phyloP scores from a whole-genome alignment of 2,113 vertebrate genomes.

The Datnioides undecimradiatus region DNA sequence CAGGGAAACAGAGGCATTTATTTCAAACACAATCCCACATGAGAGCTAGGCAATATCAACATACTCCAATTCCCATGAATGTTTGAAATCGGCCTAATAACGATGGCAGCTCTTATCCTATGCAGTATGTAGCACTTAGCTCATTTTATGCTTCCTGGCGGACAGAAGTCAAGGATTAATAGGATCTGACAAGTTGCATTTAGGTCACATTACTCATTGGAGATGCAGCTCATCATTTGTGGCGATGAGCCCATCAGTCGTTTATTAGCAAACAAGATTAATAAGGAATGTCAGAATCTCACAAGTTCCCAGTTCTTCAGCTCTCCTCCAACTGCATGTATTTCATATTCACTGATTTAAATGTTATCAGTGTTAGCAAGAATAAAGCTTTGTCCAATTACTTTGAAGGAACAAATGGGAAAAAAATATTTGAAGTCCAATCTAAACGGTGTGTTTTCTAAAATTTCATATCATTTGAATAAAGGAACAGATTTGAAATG shows the following conservation, averaged over 20 bases:
- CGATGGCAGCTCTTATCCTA: background rate
- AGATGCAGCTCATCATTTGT: background rate
- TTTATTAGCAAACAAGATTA: background rate
- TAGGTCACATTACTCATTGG: slow-evolving; percentile 9
- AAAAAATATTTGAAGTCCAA: background rate
- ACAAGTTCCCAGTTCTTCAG: background rate
- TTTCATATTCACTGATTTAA: background rate
- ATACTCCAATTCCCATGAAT: background rate
- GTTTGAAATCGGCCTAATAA: background rate
- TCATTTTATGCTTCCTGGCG: background rate
- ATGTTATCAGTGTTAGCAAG: too few relatives aligned
- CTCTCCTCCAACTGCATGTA: background rate
- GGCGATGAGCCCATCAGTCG: background rate
- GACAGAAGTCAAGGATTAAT: background rate
- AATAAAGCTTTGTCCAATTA: background rate
- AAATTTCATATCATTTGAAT: background rate
- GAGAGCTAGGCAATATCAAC: background rate
- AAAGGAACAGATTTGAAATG: background rate
- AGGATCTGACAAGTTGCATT: slow-evolving; percentile 22
- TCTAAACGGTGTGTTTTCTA: background rate
- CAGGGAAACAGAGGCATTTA: background rate
- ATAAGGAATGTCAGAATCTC: background rate
- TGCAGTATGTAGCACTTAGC: background rate
- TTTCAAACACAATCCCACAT: background rate
- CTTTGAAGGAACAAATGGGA: too few relatives aligned